These are phyloP conservation scores for Zootoca vivipara DNA, from an alignment of 2,113 vertebrate genomes.

Conservation along the genomic window DNA sequence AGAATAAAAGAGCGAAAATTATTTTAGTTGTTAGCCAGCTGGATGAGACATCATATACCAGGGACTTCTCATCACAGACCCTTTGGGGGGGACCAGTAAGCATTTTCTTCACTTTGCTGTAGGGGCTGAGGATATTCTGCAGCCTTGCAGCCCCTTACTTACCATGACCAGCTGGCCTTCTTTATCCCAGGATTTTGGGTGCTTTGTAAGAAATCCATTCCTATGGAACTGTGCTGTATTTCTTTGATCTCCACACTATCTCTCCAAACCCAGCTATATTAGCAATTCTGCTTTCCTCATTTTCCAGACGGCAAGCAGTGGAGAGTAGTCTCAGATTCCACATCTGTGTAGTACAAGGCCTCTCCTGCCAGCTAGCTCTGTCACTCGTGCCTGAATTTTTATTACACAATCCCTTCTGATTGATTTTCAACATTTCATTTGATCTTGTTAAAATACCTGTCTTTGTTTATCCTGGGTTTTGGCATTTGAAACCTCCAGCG, in stretches of 20 bases:
- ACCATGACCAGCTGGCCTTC: neutral
- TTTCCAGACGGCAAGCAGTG: neutral
- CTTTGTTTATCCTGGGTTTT: neutral
- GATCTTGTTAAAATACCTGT: neutral
- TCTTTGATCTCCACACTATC: conserved; percentile 3
- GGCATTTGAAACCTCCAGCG: conserved; percentile 16
- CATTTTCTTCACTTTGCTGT: neutral
- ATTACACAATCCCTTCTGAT: neutral
- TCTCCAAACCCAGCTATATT: neutral
- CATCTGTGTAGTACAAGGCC: fast-evolving
- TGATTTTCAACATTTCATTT: neutral
- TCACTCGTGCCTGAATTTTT: neutral
- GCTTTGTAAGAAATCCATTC: conserved; percentile 9
- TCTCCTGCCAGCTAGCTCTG: neutral
- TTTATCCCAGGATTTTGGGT: fast-evolving
- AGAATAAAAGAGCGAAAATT: neutral
- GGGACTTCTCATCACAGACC: neutral
- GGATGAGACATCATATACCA: neutral
- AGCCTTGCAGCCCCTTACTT: conserved; percentile 3
- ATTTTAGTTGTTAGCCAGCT: conserved; percentile 33
- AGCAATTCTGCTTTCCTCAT: neutral
- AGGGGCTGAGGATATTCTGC: neutral
- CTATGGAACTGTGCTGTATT: neutral
- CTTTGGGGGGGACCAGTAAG: conserved; percentile 5
- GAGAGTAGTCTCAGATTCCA: conserved; percentile 20